phyloP scores from a whole-genome alignment of 2,113 vertebrate genomes.

The Pipa parva region DNA sequence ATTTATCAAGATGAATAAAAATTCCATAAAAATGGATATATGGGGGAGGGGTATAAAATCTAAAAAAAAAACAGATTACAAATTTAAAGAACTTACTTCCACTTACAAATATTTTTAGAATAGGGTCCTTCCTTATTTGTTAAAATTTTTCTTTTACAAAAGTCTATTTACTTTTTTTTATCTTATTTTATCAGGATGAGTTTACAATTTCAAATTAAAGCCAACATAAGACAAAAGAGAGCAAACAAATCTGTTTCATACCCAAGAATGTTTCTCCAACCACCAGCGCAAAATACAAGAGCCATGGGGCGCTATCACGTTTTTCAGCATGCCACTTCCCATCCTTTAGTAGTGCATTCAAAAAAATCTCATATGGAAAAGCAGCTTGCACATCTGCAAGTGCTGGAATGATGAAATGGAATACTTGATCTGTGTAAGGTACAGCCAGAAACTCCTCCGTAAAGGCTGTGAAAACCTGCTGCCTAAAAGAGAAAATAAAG shows the following conservation, averaged over 20 bases:
- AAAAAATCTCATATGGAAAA: conserved; percentile 90
- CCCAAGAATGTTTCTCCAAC: conserved; percentile 83
- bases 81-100: too few relatives aligned
- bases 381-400: conserved; percentile 71
- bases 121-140: too few relatives aligned
- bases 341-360: conserved; percentile 74
- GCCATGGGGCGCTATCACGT: conserved; percentile 75
- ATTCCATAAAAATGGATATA: too few relatives aligned
- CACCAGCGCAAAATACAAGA: conserved; percentile 90
- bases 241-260: conserved; percentile 55
- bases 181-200: too few relatives aligned
- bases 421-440: conserved; percentile 93
- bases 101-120: too few relatives aligned
- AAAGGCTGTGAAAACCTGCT: conserved; percentile 88
- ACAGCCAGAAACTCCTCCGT: conserved; percentile 87
- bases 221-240: too few relatives aligned
- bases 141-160: too few relatives aligned
- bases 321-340: conserved; percentile 52
- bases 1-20: too few relatives aligned
- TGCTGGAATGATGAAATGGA: conserved; percentile 90
- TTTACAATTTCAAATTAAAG: too few relatives aligned
- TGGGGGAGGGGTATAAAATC: too few relatives aligned
- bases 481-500: conserved; percentile 62
- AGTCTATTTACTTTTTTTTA: too few relatives aligned
- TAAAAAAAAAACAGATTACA: too few relatives aligned